phyloP scores from a whole-genome alignment of 2,113 vertebrate genomes.

The Sphyrna mokarran region DNA sequence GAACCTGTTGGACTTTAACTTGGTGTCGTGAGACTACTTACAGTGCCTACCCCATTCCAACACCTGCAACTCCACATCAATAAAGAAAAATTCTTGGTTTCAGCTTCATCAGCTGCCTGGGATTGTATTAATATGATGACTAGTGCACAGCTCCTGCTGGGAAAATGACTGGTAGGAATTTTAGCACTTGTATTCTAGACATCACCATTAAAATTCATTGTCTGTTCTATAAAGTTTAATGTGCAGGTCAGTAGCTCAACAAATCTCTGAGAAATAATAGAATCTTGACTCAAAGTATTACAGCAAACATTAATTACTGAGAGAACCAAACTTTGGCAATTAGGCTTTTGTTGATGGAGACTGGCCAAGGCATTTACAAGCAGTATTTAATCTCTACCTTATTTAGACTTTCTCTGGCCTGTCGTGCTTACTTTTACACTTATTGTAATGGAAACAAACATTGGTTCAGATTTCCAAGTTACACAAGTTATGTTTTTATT shows the following conservation, averaged over 20 bases:
- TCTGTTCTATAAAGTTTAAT: background rate
- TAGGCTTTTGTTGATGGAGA: background rate
- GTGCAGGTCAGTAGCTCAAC: background rate
- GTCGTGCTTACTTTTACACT: background rate
- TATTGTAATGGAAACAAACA: background rate
- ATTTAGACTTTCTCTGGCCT: background rate
- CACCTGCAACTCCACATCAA: no score
- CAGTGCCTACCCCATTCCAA: no score
- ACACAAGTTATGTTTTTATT: background rate
- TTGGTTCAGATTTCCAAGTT: background rate
- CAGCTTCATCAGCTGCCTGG: no score
- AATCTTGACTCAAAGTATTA: background rate
- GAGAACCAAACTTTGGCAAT: background rate
- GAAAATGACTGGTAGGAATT: background rate
- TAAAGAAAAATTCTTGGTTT: no score
- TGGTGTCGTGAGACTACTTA: no score
- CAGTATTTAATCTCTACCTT: background rate
- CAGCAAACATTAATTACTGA: background rate
- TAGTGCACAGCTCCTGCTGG: background rate
- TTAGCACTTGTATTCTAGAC: background rate
- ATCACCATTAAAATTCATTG: background rate
- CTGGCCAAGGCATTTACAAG: background rate
- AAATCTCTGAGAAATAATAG: background rate
- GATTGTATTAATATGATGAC: background rate
- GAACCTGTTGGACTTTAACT: no score